These are phyloP conservation scores for Neosalanx taihuensis DNA, from an alignment of 2,797 vertebrate genomes.

Conservation along the genomic window DNA sequence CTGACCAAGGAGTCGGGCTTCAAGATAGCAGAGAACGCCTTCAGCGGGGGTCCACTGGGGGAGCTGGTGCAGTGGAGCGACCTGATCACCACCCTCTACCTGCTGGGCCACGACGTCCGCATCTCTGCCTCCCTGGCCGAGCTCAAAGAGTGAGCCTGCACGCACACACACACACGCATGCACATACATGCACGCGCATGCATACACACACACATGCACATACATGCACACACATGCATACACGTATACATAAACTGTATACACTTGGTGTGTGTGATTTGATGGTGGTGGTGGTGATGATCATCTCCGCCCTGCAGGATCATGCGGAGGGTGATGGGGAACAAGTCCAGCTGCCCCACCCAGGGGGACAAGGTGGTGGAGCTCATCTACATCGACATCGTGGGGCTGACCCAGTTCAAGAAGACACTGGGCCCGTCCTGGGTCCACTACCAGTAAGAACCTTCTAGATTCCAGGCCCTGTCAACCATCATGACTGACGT, in stretches of 20 bases:
- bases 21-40: slow-evolving; percentile 98
- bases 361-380: slow-evolving; percentile 96
- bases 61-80: slow-evolving; percentile 99
- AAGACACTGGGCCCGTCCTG: slow-evolving; percentile 96
- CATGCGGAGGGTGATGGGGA: slow-evolving; percentile 98
- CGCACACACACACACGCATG: background rate
- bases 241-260: background rate
- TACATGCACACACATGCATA: background rate
- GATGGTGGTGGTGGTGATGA: too few species aligned
- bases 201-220: background rate
- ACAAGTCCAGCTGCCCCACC: slow-evolving; percentile 96
- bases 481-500: background rate
- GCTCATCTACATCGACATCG: slow-evolving; percentile 98
- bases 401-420: slow-evolving; percentile 96
- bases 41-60: slow-evolving; percentile 95
- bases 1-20: slow-evolving; percentile 99
- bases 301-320: slow-evolving; percentile 74
- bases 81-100: slow-evolving; percentile 97
- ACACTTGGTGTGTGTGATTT: background rate
- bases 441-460: slow-evolving; percentile 98
- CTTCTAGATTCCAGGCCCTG: background rate
- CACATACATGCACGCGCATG: background rate
- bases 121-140: slow-evolving; percentile 97
- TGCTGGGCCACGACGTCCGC: slow-evolving; percentile 96
- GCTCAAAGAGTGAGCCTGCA: slow-evolving; percentile 92